Percentiles rank a stretch among this genome's conserved stretches.
Evolutionary conservation across 2,888 invertebrate species (phyloP).

Genomic region (Liodrosophila aerea): DNA sequence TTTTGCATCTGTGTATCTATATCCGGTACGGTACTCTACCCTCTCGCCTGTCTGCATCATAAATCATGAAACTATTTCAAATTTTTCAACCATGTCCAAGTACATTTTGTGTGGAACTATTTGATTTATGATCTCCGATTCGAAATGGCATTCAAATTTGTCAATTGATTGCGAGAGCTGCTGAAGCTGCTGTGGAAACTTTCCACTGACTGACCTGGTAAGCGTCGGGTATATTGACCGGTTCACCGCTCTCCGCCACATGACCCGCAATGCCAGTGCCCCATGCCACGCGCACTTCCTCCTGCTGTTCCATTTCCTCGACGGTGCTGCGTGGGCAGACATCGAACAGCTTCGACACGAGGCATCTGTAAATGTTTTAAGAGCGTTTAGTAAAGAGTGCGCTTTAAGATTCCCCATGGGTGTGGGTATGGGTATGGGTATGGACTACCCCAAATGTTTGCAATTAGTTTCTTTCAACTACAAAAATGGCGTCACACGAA

Average conservation of each 20-base stretch:
- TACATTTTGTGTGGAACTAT: constrained; percentile 8
- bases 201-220: constrained; percentile 87
- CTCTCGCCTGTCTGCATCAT: constrained; percentile 54
- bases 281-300: constrained; percentile 96
- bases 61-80: constrained; percentile 56
- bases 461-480: not conserved
- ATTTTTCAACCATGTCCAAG: constrained; percentile 5
- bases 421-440: not conserved
- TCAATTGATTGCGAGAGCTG: constrained; percentile 41
- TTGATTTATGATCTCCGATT: constrained; percentile 56
- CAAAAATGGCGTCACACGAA: not conserved
- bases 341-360: constrained; percentile 97
- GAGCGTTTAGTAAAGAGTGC: not conserved
- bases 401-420: not conserved
- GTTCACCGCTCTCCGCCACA: constrained; percentile 95
- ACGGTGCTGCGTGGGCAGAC: constrained; percentile 96
- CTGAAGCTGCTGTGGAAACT: too few species aligned
- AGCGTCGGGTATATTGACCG: constrained; percentile 97
- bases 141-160: constrained; percentile 63
- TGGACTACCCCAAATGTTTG: not conserved
- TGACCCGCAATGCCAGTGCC: constrained; percentile 97
- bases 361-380: constrained; percentile 84
- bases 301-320: constrained; percentile 95
- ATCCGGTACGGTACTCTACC: too few species aligned
- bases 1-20: too few species aligned